These are phyloP conservation scores for Rousettus leschenaultii DNA, from an alignment of 2,113 vertebrate genomes.

Conservation along the genomic window DNA sequence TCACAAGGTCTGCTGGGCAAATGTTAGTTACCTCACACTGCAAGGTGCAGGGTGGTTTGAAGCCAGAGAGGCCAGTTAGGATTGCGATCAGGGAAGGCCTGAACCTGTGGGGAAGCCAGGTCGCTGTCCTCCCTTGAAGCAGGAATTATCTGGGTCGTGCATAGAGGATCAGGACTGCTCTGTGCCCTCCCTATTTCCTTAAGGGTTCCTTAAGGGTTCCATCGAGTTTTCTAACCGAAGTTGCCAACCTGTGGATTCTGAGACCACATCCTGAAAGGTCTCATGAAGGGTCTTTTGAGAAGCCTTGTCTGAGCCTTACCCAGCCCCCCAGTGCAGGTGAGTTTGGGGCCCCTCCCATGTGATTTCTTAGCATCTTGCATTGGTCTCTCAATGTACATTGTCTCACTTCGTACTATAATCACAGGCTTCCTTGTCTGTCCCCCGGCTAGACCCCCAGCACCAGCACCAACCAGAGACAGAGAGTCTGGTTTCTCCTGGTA, in stretches of 20 bases:
- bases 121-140: neutral
- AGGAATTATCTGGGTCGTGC: neutral
- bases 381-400: neutral
- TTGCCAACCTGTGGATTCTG: neutral
- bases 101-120: neutral
- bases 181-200: neutral
- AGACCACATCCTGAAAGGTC: neutral
- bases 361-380: neutral
- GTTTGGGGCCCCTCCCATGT: neutral
- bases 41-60: rapidly evolving
- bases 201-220: neutral
- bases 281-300: neutral
- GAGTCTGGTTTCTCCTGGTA: neutral
- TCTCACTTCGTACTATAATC: neutral
- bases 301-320: neutral
- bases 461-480: neutral
- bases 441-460: neutral
- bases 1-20: neutral
- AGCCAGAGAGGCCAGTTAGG: neutral
- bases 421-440: neutral
- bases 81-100: neutral
- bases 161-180: neutral
- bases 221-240: neutral
- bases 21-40: neutral
- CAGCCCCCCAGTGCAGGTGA: neutral